Evolutionary conservation across 1,140 invertebrate species (phyloP), one percentile per base, ranked within the genome.

Genomic region (Trichonephila inaurata): DNA sequence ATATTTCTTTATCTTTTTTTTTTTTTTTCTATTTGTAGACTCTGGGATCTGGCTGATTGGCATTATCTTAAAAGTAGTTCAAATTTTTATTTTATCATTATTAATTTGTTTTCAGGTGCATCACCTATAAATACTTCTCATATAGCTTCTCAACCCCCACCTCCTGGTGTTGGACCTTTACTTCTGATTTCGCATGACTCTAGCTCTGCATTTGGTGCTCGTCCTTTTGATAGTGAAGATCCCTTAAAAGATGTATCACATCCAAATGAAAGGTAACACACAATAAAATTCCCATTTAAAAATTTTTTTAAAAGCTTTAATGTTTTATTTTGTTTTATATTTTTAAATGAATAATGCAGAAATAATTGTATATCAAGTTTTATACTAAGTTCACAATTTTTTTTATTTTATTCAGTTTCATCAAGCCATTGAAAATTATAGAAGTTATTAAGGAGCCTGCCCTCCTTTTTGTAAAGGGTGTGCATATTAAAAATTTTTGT

Each of bases 151-250:
- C 87, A 94, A 24, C 95, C 95, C 62, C 94, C 95, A 28, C 94
- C 94, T 18, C 92, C 94, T 64, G 94, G 95, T 82, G 88, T 94
- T 83, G 93, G 91, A 7, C 94, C 95, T n/a, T 44, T 90, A 18
- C 94, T 61, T 69, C 51, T 86, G n/a, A 28, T 94, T 83, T 51
- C 87, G 10, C 66, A 33, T 83, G 93, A 94, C 58, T 28, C 83
- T 21, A 19, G 94, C 33, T 51, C 94, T 21, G 60, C 95, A 33
- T 94, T 95, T 40, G 90, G 93, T 24, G 94, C 94, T 86, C 94
- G 81, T 69, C 83, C 92, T 33, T 94, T 66, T 89, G 82, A 94
- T 21, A 89, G 16, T 33, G 93, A 94, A 60, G 93, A 94, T 66
- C 62, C 88, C 19, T 40, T 83, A 21, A 94, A 94, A 69, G 93